A percentile compares a stretch with the other conserved stretches of the same genome.
Evolutionary conservation across 2,797 vertebrate genomes (phyloP).

Genomic region (Fundulus diaphanus): DNA sequence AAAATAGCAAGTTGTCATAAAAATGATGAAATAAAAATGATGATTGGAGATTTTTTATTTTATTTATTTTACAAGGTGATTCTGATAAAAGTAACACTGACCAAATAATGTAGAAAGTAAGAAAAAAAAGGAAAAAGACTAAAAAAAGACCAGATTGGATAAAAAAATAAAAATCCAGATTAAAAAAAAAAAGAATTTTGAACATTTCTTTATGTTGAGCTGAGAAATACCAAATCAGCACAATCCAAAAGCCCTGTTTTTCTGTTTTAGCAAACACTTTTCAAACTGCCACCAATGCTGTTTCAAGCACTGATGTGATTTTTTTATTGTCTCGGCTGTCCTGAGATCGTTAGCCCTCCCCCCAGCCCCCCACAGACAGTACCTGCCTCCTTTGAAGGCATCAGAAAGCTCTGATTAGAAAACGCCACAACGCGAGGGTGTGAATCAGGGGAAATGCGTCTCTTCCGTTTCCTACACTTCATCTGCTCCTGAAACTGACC

Average conservation of each 20-base stretch:
- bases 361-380: conserved; percentile 25
- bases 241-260: conserved; percentile 10
- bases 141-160: too few relatives aligned
- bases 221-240: conserved; percentile 45
- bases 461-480: conserved; percentile 68
- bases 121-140: neutral
- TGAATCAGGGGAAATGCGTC: conserved; percentile 29
- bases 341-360: conserved; percentile 7
- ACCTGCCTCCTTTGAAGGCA: conserved; percentile 31
- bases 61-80: neutral
- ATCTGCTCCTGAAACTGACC: conserved; percentile 59
- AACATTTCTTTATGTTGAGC: conserved; percentile 20
- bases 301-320: conserved; percentile 15
- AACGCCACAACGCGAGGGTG: conserved; percentile 44
- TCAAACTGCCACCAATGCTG: neutral
- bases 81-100: neutral
- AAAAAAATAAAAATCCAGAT: neutral
- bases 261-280: neutral
- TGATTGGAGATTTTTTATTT: neutral
- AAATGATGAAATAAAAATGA: too few relatives aligned
- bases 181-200: neutral
- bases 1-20: neutral
- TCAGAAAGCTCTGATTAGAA: conserved; percentile 38
- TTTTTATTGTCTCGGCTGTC: conserved; percentile 17
- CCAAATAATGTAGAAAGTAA: neutral